Base-by-base conservation (phyloP, 2,113 vertebrate genomes). In the Actenoides lindsayi region DNA sequence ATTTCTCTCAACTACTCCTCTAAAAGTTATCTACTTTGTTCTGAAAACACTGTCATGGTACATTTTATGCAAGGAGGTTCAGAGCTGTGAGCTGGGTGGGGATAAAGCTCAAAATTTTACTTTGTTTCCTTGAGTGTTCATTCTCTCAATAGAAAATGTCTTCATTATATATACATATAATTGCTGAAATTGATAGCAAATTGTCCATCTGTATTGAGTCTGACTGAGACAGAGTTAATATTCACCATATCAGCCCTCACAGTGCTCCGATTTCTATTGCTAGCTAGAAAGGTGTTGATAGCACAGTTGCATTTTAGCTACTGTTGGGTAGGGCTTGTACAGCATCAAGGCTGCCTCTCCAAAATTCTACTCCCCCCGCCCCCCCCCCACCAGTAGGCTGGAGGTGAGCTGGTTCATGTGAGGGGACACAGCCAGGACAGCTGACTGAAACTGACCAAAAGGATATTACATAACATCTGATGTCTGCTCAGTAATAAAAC, bases 281-380 rank as follows among this genome's bases (percentile, higher is more conserved):
- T 30, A 11, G 8, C 39, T 51, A 8, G 25, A 59, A 30, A 46
- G 21, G 28, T 20, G 10, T 3, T 74, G 50, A 8, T 6, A 46
- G 13, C 24, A 39, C 10, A 21, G 3, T 4, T 11, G 12, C 10
- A 14, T 33, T 81, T 16, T 11, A 54, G 10, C 7, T 64, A 1
- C 7, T 63, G 46, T 37, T 68, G 37, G 28, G 16, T 16, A 30
- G 62, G 17, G 14, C n/a, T 59, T 1, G 1, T 9, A 44, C 27
- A 53, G 13, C 6, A 57, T 8, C 57, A 25, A 28, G 51, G 51
- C 27, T 53, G 51, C 27, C 51, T 53, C 51, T 53, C 51, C 27
- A 6, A 2, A 6, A 17, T 63, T 28, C 3, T 7, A 5, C 16
- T n/a, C n/a, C n/a, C n/a, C n/a, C n/a, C n/a, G n/a, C n/a, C n/a